phyloP scores from a whole-genome alignment of 2,888 invertebrate genomes.

The Cryptophagus acutangulus region DNA sequence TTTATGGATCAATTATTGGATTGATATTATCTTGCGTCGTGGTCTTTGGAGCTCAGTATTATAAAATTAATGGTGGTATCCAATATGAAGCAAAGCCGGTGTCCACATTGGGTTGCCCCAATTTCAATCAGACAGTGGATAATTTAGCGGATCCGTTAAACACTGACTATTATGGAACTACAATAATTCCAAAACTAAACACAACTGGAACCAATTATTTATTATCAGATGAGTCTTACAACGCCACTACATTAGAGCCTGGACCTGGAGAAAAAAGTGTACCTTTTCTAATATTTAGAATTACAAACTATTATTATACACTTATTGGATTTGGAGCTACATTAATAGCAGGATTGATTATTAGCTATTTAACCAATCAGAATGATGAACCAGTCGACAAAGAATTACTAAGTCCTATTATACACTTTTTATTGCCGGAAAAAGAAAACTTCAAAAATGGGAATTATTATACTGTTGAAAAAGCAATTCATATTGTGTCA shows the following conservation, averaged over 20 bases:
- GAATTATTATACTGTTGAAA: no score
- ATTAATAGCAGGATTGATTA: constrained; percentile 24
- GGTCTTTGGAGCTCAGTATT: background rate
- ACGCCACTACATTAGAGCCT: no score
- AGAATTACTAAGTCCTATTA: constrained; percentile 30
- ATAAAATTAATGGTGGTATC: background rate
- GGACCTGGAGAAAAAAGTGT: background rate
- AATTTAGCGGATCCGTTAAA: background rate
- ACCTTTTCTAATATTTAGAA: constrained; percentile 24
- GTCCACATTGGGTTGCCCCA: background rate
- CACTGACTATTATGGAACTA: background rate
- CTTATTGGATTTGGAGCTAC: constrained; percentile 24
- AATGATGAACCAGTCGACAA: constrained; percentile 24
- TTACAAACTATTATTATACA: constrained; percentile 34
- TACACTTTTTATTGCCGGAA: constrained; percentile 21
- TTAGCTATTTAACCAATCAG: constrained; percentile 27
- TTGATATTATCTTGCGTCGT: background rate
- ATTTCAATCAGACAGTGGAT: background rate
- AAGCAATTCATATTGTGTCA: no score
- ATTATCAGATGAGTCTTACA: no score
- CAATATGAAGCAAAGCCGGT: background rate
- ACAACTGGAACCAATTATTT: background rate
- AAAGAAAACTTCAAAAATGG: no score
- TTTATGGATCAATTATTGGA: constrained; percentile 26
- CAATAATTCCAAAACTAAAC: background rate